Evolutionary conservation across 30 jellyfish, hydroid and myxozoan genomes (phyloP), one percentile per base, ranked within the genome.

Genomic region (Aurelia sp.): DNA sequence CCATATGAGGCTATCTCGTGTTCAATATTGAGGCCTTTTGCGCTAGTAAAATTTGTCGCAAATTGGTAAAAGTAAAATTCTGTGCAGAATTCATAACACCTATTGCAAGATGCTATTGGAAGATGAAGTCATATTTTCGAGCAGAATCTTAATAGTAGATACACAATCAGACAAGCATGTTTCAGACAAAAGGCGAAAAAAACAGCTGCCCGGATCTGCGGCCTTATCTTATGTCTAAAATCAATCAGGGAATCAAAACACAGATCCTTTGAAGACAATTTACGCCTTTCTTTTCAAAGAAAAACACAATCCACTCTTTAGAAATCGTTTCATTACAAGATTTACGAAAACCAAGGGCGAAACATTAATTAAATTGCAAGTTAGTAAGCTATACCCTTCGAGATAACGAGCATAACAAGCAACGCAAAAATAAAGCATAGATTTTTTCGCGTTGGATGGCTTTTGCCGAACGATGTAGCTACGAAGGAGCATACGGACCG

Each of bases 281-380:
- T 78, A 78, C 79, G 89, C 89, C 89, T 78, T 78, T 64, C 50
- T 78, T 41, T 78, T 78, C 52, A 78, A 78, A 78, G 78, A 63
- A 78, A 63, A 78, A 78, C 89, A 78, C 79, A 78, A 64, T 62
- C 66, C 18, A 78, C 89, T 62, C 79, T 64, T 78, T 78, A 78
- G 89, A 78, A 62, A 78, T 78, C 79, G 89, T 78, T 78, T 78
- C 71, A 62, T 78, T 62, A 62, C 79, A 78, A 78, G 89, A 78
- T 78, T 78, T 78, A 55, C 79, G 51, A 27, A 78, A 78, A 78
- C 79, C 79, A 78, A 78, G 65, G 71, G 79, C 41, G 79, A 64
- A 78, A 64, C 89, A 78, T 78, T 78, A 64, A 78, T 78, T 78
- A 64, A 78, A 78, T 78, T 78, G 89, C 79, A 78, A 78, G 89